A percentile compares a stretch with the other conserved stretches of the same genome.
Evolutionary conservation across 1,140 invertebrate genomes (phyloP).

Genomic region (Littorina saxatilis): DNA sequence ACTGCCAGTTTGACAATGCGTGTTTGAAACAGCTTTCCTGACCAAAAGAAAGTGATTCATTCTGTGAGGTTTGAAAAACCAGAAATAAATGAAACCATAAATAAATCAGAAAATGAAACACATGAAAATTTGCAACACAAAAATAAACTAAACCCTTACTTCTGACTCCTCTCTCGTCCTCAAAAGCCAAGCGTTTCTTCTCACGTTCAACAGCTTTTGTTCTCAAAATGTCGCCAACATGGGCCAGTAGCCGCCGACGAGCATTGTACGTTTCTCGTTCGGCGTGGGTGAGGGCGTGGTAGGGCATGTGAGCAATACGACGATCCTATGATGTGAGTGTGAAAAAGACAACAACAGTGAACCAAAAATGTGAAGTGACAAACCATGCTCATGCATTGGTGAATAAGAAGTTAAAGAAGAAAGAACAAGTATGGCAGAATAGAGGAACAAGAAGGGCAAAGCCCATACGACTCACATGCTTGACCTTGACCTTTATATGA

Average conservation of each 20-base stretch:
- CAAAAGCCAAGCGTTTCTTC: conserved; percentile 58
- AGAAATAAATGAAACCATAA: no score
- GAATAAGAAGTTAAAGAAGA: not conserved
- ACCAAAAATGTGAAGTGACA: not conserved
- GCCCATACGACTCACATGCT: no score
- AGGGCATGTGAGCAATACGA: conserved; percentile 74
- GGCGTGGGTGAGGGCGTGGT: conserved; percentile 73
- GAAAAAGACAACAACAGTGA: not conserved
- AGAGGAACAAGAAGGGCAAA: no score
- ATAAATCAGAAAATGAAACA: no score
- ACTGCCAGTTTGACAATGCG: no score
- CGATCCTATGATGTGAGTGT: conserved; percentile 62
- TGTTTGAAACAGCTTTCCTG: no score
- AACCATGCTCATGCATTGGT: not conserved
- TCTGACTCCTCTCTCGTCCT: conserved; percentile 61
- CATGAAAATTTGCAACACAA: no score
- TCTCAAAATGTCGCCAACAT: conserved; percentile 71
- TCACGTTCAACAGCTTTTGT: conserved; percentile 69
- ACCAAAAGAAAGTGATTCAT: no score
- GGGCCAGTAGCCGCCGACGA: conserved; percentile 67
- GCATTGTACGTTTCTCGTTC: conserved; percentile 74
- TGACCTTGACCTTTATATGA: no score
- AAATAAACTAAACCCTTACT: conserved; percentile 56
- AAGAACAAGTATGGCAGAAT: conserved; percentile 21
- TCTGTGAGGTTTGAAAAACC: no score